Percentiles rank a stretch among this genome's conserved stretches.
Conservation (phyloP, 2,888 invertebrate genomes). For the Tenodera sinensis region DNA sequence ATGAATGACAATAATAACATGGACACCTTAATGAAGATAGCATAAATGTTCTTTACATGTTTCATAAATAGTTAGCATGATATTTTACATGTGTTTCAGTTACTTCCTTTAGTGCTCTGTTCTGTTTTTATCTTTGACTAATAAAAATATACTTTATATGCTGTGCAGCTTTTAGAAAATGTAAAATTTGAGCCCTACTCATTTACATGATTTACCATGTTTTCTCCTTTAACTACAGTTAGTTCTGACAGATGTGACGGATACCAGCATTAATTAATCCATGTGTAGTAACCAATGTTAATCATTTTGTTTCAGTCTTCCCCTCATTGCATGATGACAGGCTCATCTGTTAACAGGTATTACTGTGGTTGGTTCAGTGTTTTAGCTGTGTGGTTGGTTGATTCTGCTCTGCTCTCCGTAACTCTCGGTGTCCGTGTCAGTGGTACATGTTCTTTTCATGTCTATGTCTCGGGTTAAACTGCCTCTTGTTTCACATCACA, state of each 20-base stretch:
- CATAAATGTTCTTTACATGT: background rate
- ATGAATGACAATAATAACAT: background rate
- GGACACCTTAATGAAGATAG: background rate
- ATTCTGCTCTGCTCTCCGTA: slow-evolving; percentile 24
- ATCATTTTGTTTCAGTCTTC: slow-evolving; percentile 40
- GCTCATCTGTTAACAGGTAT: slow-evolving; percentile 38
- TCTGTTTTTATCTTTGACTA: background rate
- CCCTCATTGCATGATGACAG: slow-evolving; percentile 40
- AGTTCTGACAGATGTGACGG: background rate
- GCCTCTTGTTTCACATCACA: background rate
- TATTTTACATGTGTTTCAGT: background rate
- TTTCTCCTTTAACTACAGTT: background rate
- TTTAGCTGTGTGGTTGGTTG: slow-evolving; percentile 33
- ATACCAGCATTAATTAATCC: slow-evolving; percentile 12
- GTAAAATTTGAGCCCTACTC: background rate
- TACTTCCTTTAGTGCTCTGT: background rate
- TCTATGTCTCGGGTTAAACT: slow-evolving; percentile 28
- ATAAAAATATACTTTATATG: background rate
- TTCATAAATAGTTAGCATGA: background rate
- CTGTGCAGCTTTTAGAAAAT: background rate
- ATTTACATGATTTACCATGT: background rate
- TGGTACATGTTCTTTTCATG: slow-evolving; percentile 19
- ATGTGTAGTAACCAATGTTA: slow-evolving; percentile 35
- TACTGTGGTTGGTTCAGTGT: slow-evolving; percentile 34
- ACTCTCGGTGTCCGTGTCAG: slow-evolving; percentile 24